phyloP scores from a whole-genome alignment of 2,797 vertebrate genomes.

The Onychomys torridus region DNA sequence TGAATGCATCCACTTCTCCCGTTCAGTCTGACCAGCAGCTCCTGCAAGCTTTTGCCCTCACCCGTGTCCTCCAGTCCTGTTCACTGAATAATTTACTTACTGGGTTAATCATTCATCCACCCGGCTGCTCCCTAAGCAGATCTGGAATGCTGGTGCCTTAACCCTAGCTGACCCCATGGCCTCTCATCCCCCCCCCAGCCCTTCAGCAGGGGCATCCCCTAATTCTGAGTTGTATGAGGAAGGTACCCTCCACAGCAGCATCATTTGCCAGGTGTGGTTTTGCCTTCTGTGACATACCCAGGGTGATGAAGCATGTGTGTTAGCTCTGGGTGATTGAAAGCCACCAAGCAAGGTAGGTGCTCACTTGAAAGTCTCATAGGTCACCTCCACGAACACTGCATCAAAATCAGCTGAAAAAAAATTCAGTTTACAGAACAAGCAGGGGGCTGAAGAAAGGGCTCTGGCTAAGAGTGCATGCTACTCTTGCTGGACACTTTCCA shows the following conservation, averaged over 20 bases:
- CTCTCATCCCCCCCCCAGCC: neutral
- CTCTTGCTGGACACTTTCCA: neutral
- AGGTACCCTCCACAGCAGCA: neutral
- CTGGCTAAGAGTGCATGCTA: neutral
- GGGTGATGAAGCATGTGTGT: neutral
- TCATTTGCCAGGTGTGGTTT: neutral
- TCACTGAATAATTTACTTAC: slow-evolving; percentile 85
- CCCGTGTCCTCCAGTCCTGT: neutral
- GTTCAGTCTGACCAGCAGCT: neutral
- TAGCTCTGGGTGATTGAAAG: neutral
- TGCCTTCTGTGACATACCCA: neutral
- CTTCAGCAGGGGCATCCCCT: neutral
- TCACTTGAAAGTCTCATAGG: neutral
- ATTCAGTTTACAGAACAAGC: neutral
- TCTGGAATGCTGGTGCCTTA: slow-evolving; percentile 72
- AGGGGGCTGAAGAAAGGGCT: neutral
- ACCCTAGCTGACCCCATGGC: slow-evolving; percentile 57
- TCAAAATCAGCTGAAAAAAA: slow-evolving; percentile 1
- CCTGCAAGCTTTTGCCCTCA: neutral
- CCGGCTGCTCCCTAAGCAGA: slow-evolving; percentile 69
- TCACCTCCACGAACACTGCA: neutral
- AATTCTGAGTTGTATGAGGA: neutral
- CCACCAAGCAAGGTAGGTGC: neutral
- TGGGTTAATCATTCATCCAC: slow-evolving; percentile 88
- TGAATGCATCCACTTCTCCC: neutral